These are phyloP conservation scores for Nomada ferruginata DNA, from an alignment of 2,888 invertebrate species.

Conservation along the genomic window DNA sequence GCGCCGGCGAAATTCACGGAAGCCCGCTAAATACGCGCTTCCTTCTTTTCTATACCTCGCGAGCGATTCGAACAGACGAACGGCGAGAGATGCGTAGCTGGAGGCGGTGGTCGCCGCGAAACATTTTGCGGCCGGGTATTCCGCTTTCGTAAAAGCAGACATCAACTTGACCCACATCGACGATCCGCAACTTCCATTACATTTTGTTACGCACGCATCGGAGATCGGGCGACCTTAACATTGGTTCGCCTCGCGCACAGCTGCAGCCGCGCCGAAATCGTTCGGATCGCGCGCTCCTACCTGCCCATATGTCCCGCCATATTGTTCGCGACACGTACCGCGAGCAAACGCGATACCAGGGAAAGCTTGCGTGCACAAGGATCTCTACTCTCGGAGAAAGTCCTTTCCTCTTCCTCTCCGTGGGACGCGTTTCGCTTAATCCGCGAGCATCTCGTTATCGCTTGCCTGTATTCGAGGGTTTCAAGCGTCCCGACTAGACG, in stretches of 20 bases:
- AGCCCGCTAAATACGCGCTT: no score
- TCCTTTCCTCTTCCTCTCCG: constrained; percentile 67
- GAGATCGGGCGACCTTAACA: constrained; percentile 52
- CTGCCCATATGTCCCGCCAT: no score
- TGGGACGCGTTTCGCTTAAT: constrained; percentile 35
- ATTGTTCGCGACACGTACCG: neutral
- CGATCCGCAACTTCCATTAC: constrained; percentile 56
- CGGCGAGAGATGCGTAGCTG: no score
- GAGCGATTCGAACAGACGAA: no score
- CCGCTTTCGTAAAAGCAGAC: constrained; percentile 75
- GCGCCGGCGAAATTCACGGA: no score
- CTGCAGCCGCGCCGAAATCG: no score
- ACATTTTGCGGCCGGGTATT: constrained; percentile 20
- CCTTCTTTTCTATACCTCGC: no score
- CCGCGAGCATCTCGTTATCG: constrained; percentile 28
- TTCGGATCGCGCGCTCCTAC: no score
- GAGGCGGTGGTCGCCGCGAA: no score
- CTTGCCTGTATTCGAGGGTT: no score
- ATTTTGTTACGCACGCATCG: constrained; percentile 53
- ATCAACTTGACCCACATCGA: constrained; percentile 78
- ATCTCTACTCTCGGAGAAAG: constrained; percentile 75
- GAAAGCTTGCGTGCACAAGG: constrained; percentile 76
- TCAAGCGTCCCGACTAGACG: no score
- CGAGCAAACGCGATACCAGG: constrained; percentile 66
- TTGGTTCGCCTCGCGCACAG: no score